These are phyloP conservation scores for Seira ritae DNA, from an alignment of 2,888 invertebrate genomes.

Conservation along the genomic window DNA sequence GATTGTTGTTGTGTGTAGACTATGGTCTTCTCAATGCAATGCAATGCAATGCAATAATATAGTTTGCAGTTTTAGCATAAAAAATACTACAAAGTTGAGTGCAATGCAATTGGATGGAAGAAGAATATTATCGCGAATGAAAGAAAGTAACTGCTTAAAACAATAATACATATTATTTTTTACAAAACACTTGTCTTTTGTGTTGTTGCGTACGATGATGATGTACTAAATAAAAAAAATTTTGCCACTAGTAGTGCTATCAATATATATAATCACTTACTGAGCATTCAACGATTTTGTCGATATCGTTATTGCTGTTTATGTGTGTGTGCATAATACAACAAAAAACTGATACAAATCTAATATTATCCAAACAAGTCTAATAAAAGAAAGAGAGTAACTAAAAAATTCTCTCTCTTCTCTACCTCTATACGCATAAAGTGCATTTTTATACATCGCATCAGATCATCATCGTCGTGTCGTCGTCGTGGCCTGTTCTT, in stretches of 20 bases:
- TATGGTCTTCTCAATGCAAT: too few relatives aligned
- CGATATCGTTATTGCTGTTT: slow-evolving; percentile 14
- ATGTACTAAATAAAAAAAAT: slow-evolving; percentile 15
- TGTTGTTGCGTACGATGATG: background rate
- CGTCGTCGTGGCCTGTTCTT: slow-evolving; percentile 48
- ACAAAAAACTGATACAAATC: slow-evolving; percentile 15
- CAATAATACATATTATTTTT: slow-evolving; percentile 25
- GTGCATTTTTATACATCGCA: slow-evolving; percentile 10
- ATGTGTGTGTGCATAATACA: background rate
- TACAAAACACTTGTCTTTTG: slow-evolving; percentile 16
- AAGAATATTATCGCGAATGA: background rate
- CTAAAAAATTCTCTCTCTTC: too few relatives aligned
- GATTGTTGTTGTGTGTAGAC: too few relatives aligned
- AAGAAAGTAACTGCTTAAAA: slow-evolving; percentile 42
- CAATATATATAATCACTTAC: slow-evolving; percentile 2
- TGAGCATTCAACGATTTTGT: slow-evolving; percentile 12
- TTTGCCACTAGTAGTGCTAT: slow-evolving; percentile 9
- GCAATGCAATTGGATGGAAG: background rate
- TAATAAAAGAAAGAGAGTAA: slow-evolving; percentile 7
- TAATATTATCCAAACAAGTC: background rate
- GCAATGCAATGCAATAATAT: too few relatives aligned
- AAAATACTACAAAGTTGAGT: too few relatives aligned
- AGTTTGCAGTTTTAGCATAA: too few relatives aligned
- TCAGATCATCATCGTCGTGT: slow-evolving; percentile 27
- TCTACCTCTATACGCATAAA: background rate